phyloP scores from a whole-genome alignment of 1,140 invertebrate genomes.

The Lordiphosa clarofinis region DNA sequence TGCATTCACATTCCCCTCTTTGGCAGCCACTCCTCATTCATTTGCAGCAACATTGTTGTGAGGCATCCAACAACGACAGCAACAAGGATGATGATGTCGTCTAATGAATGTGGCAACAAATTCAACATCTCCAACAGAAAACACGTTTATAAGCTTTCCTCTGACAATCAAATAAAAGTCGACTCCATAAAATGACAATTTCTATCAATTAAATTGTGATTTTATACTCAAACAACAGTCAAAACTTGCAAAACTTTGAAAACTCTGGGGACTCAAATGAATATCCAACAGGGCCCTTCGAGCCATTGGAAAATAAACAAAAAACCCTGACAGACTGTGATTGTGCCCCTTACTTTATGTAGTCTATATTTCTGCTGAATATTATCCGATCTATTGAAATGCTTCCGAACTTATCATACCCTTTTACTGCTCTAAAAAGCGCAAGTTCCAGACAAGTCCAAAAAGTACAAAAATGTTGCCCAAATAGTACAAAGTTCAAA shows the following conservation, averaged over 20 bases:
- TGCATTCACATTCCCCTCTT: constrained; percentile 37
- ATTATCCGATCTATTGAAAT: no score
- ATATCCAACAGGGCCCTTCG: constrained; percentile 31
- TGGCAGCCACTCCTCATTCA: constrained; percentile 47
- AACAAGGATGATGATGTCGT: constrained; percentile 55
- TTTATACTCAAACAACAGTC: constrained; percentile 5
- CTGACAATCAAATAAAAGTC: constrained; percentile 45
- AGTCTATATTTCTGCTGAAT: no score
- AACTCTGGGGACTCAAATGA: constrained; percentile 39
- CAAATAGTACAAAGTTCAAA: constrained; percentile 56
- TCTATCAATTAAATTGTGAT: constrained; percentile 69
- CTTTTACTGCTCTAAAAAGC: no score
- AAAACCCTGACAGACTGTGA: no score
- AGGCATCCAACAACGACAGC: constrained; percentile 1
- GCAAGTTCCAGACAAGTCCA: neutral
- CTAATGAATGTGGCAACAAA: constrained; percentile 69
- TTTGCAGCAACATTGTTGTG: constrained; percentile 67
- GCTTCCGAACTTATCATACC: no score
- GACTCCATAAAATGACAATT: constrained; percentile 51
- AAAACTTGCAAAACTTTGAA: constrained; percentile 6
- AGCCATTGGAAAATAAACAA: no score
- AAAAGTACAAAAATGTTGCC: constrained; percentile 19
- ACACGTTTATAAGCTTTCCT: constrained; percentile 30
- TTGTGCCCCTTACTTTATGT: no score
- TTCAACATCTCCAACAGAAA: constrained; percentile 36